Evolutionary conservation across 1,140 invertebrate species (phyloP).

Genomic region (Drosophila jambulina): DNA sequence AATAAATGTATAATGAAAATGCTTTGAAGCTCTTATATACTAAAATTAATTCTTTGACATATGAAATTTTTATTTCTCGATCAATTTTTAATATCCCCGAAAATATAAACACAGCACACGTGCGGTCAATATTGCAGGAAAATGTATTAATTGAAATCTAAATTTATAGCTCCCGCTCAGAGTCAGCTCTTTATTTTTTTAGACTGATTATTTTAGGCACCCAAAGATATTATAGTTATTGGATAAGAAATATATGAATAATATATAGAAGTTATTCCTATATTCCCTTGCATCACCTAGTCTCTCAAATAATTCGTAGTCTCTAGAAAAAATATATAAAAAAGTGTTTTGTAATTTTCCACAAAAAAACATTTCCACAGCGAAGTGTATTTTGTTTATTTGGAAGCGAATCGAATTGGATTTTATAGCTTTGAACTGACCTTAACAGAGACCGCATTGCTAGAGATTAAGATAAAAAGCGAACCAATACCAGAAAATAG

Average conservation of each 20-base stretch:
- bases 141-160: background rate
- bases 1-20: background rate
- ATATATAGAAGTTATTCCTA: too few species aligned
- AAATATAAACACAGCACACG: background rate
- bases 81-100: background rate
- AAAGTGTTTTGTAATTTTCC: slow-evolving; percentile 3
- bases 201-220: background rate
- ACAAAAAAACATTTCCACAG: slow-evolving; percentile 7
- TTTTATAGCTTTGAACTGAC: slow-evolving; percentile 34
- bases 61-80: background rate
- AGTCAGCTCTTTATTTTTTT: background rate
- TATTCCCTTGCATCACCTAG: background rate
- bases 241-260: too few species aligned
- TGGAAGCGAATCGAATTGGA: slow-evolving; percentile 15
- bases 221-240: background rate
- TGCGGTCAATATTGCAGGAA: background rate
- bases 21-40: too few species aligned
- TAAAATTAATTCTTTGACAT: background rate
- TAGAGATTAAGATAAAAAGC: slow-evolving; percentile 18
- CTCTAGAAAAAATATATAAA: too few species aligned
- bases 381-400: slow-evolving; percentile 1
- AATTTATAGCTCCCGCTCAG: background rate
- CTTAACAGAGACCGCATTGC: slow-evolving; percentile 28
- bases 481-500: slow-evolving; percentile 17
- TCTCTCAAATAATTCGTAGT: background rate